Conservation (phyloP, 1,140 invertebrate species). For the Brachystomella parvula region DNA sequence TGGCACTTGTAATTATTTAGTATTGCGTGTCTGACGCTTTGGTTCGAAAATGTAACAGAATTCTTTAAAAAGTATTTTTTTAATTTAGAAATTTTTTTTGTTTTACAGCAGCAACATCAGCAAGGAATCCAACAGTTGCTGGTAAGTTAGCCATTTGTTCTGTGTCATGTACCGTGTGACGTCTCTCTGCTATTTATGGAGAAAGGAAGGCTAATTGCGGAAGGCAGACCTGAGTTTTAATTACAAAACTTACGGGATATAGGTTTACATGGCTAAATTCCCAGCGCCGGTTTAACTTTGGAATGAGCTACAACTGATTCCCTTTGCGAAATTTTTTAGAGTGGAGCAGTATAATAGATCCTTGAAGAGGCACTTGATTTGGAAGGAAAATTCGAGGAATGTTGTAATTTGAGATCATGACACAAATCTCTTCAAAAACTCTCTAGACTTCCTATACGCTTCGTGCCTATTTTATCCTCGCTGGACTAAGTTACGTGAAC, state of each 20-base stretch:
- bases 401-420: too few relatives aligned
- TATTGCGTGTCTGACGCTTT: not conserved
- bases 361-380: not conserved
- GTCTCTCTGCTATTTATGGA: not conserved
- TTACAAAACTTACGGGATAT: not conserved
- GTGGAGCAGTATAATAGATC: not conserved
- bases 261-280: too few relatives aligned
- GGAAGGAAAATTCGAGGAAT: too few relatives aligned
- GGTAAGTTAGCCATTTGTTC: slow-evolving; percentile 37
- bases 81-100: slow-evolving; percentile 2
- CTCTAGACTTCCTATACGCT: too few relatives aligned
- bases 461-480: too few relatives aligned
- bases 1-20: not conserved
- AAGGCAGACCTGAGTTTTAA: not conserved
- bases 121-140: slow-evolving; percentile 41
- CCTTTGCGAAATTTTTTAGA: not conserved
- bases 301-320: not conserved
- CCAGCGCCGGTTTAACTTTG: not conserved
- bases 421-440: too few relatives aligned
- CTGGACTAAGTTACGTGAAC: too few relatives aligned
- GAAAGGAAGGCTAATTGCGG: not conserved
- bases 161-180: slow-evolving; percentile 6
- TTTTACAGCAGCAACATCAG: slow-evolving; percentile 41
- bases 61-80: not conserved
- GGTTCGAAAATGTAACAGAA: not conserved